Percentiles rank a stretch among this genome's conserved stretches.
Evolutionary conservation across 37 sponge, comb jelly and placozoan species (phyloP).

Genomic region (Axinella damicornis): DNA sequence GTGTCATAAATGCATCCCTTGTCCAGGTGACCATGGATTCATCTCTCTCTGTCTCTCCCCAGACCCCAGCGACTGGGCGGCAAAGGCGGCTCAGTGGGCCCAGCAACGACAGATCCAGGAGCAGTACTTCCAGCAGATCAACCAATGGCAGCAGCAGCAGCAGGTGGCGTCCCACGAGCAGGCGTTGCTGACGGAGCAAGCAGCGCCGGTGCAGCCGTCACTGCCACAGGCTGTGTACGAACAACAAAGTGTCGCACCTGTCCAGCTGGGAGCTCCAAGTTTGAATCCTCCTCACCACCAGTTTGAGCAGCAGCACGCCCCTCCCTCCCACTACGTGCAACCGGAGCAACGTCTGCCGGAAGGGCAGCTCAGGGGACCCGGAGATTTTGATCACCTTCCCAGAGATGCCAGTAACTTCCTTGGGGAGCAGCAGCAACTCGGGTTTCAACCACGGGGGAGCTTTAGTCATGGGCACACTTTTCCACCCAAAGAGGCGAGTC

Average conservation of each 20-base stretch:
- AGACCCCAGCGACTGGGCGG: constrained; percentile 67
- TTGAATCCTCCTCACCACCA: not conserved
- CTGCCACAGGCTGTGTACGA: not conserved
- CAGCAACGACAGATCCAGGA: constrained; percentile 54
- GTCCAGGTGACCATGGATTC: too few relatives aligned
- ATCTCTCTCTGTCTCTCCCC: too few relatives aligned
- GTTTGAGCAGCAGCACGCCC: not conserved
- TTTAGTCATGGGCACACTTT: too few relatives aligned
- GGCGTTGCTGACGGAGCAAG: not conserved
- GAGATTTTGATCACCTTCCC: too few relatives aligned
- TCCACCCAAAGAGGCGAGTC: too few relatives aligned
- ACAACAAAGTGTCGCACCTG: not conserved
- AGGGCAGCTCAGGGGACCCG: not conserved
- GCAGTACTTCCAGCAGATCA: constrained; percentile 2
- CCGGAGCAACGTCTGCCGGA: not conserved
- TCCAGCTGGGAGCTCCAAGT: not conserved
- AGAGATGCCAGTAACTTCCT: too few relatives aligned
- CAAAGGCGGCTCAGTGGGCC: constrained; percentile 76
- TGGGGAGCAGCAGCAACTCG: too few relatives aligned
- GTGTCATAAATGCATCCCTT: too few relatives aligned
- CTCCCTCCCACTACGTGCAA: not conserved
- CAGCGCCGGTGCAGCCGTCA: not conserved
- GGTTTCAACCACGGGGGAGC: too few relatives aligned
- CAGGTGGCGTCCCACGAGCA: constrained; percentile 3
- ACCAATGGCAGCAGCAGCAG: constrained; percentile 43